Conservation (phyloP, 2,797 vertebrate species). For the Lophius americanus region DNA sequence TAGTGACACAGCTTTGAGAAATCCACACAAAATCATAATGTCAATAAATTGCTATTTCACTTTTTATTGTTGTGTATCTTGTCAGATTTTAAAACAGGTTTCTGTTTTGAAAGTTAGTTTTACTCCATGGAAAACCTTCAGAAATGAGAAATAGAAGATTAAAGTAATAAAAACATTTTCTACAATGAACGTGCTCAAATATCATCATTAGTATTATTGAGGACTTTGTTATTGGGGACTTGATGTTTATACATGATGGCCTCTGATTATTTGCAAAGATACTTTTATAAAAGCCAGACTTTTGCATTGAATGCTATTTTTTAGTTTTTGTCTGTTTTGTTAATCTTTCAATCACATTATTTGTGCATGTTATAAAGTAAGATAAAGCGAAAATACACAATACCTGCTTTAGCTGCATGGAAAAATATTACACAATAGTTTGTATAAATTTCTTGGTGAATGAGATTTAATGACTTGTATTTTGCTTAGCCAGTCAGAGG, state of each 20-base stretch:
- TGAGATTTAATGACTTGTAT: slow-evolving; percentile 16
- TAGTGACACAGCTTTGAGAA: slow-evolving; percentile 45
- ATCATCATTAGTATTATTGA: not conserved
- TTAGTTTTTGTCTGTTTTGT: slow-evolving; percentile 10
- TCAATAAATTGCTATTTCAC: slow-evolving; percentile 20
- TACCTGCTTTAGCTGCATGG: not conserved
- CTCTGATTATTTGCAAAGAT: slow-evolving; percentile 10
- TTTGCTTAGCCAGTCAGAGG: slow-evolving; percentile 29
- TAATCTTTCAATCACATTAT: slow-evolving; percentile 8
- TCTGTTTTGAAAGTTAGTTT: slow-evolving; percentile 13
- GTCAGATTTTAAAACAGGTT: too few species aligned
- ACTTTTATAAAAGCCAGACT: slow-evolving; percentile 14
- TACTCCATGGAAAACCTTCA: slow-evolving; percentile 14
- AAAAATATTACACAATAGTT: not conserved
- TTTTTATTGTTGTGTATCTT: too few species aligned
- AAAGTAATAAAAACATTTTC: not conserved
- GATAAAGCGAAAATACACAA: not conserved
- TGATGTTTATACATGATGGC: slow-evolving; percentile 17
- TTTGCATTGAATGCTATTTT: slow-evolving; percentile 23
- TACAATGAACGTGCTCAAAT: not conserved
- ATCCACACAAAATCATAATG: too few species aligned
- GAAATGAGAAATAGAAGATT: not conserved
- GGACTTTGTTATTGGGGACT: slow-evolving; percentile 4
- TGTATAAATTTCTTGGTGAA: not conserved
- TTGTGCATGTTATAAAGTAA: not conserved